Evolutionary conservation across 2,113 vertebrate species (phyloP), one percentile per base, ranked within the genome.

Genomic region (Fulmarus glacialis): DNA sequence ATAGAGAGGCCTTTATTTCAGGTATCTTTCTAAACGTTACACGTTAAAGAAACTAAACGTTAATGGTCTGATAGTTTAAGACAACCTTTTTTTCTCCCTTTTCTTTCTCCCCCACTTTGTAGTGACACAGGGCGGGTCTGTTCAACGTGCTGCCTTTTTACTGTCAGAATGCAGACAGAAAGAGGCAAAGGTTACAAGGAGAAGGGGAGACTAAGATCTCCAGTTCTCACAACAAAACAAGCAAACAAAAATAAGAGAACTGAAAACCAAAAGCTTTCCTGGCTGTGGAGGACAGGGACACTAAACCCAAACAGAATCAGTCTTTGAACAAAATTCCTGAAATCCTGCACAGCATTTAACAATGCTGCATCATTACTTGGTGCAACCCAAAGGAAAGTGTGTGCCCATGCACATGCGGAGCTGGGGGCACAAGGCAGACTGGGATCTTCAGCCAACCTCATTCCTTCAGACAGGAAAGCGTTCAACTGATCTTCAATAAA

Each of bases 401-500:
- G 4, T n/a, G 53, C 19, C 48, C 6, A 0, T 34, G 12, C 23
- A 15, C 15, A 2, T 8, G 29, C 2, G 3, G 30, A 86, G 42
- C 82, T 59, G 62, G 26, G 70, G 40, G 20, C 50, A 58, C 58
- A 15, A 0, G 8, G 47, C 45, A 58, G 87, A 24, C 62, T 58
- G 45, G 78, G 42, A 30, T 52, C 83, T 58, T 85, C 83, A 89
- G 20, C 70, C 77, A 64, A 50, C 18, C 71, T 94, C 78, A 12
- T 80, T 85, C 43, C 34, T 86, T 70, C 89, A 85, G 81, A 45
- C 38, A 90, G 62, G 88, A 64, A 70, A 93, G 63, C 15, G 63
- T 86, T 94, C 83, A 94, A 81, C 66, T 66, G 55, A 40, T 87
- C 84, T 93, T 80, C 82, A 40, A 11, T 85, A 66, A 95, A 96